Evolutionary conservation across 2,888 invertebrate genomes (phyloP), one percentile per base, ranked within the genome.

Genomic region (Eutolmus rufibarbis): DNA sequence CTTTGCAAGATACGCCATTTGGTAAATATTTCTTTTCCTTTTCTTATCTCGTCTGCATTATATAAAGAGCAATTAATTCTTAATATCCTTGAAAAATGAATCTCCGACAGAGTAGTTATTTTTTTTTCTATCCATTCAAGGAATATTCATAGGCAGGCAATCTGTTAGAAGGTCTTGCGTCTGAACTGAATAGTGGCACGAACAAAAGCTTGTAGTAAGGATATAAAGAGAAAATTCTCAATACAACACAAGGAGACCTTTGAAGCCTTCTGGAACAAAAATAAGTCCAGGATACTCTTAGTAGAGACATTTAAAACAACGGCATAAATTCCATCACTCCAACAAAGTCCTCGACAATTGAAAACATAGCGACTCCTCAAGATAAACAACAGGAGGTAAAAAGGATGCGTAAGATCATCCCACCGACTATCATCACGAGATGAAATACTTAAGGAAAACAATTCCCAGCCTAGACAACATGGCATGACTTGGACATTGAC

Each of bases 391-490:
- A 66, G 66, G 23, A 28, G 66, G 7, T 8, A 66, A 66, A 66
- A 66, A 76, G 76, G 40, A 76, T 76, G 76, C 34, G 76, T 76
- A 34, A 28, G 23, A 23, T 9, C 28, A 31, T n/a, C 76, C 76
- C 31, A 76, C 16, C n/a, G 31, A n/a, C 37, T 76, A 5, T 34
- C 34, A 40, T 76, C 57, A 37, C 37, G 56, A 37, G 37, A 82
- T 82, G 82, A 19, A 82, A 82, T 82, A 51, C 82, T 82, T 66
- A 82, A 82, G 57, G 19, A 37, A 51, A 51, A 51, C 43, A 28
- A 79, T 40, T 37, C 19, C 23, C 14, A 51, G 28, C 7, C 46
- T 28, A 37, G 28, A 46, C 40, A 9, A 28, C 28, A n/a, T 23
- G 19, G 37, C 23, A 23, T 81, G n/a, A 19, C 34, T 23, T 57